Percentiles rank a stretch among this genome's conserved stretches.
phyloP scores from a whole-genome alignment of 2,113 vertebrate genomes.

The Globicephala melas region DNA sequence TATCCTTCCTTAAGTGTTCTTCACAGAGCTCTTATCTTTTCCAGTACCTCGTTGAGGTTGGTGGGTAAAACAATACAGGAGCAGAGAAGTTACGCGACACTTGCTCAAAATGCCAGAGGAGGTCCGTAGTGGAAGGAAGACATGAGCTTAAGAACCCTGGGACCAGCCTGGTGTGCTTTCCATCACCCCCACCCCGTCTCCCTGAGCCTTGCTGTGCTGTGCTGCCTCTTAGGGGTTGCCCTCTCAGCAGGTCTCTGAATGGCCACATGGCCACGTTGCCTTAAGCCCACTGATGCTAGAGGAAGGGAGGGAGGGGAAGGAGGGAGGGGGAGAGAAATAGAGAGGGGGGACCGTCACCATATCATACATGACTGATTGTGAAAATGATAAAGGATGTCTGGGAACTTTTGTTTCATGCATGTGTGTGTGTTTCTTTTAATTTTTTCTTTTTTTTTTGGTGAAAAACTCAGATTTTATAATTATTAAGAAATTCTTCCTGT shows the following conservation, averaged over 20 bases:
- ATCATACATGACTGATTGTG: background rate
- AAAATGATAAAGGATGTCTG: background rate
- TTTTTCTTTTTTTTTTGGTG: background rate
- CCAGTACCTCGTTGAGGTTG: background rate
- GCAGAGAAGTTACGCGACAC: background rate
- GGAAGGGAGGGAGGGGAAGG: background rate
- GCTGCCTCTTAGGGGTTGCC: background rate
- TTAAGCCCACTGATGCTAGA: too few species aligned
- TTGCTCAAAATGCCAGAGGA: background rate
- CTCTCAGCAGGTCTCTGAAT: background rate
- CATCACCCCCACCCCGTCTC: too few species aligned
- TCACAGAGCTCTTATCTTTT: background rate
- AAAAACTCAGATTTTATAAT: background rate
- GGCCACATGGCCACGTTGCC: background rate
- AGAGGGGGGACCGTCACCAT: background rate
- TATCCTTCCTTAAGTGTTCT: rapidly evolving
- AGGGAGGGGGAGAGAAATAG: background rate
- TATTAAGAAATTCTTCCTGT: background rate
- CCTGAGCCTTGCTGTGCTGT: too few species aligned
- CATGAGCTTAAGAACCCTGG: background rate
- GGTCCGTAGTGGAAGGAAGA: background rate
- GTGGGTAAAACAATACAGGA: too few species aligned
- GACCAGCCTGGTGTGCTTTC: background rate
- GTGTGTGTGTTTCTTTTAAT: background rate
- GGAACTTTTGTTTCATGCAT: background rate